Percentiles rank a stretch among this genome's conserved stretches.
These are phyloP conservation scores for Epistrophe eligans DNA, from an alignment of 2,888 invertebrate genomes.

Conservation along the genomic window DNA sequence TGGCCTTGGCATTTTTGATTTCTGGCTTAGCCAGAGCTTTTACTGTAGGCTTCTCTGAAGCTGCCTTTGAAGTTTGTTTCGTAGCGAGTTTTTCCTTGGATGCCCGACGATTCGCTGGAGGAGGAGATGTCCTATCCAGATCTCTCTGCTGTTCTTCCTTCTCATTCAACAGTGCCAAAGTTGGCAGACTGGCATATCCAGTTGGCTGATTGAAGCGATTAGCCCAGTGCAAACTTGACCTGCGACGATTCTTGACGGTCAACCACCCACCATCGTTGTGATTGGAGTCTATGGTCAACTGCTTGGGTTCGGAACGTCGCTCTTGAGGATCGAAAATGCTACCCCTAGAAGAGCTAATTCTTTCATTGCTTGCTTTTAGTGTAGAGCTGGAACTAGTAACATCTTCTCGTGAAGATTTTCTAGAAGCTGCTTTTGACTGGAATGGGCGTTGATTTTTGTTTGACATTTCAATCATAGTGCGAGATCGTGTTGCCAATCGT, in stretches of 20 bases:
- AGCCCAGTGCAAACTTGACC: constrained; percentile 89
- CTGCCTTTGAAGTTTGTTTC: constrained; percentile 56
- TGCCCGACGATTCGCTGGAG: constrained; percentile 19
- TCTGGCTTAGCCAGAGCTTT: constrained; percentile 79
- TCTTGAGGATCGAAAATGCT: constrained; percentile 80
- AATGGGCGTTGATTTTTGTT: constrained; percentile 69
- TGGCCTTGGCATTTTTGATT: constrained; percentile 82
- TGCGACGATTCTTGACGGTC: constrained; percentile 91
- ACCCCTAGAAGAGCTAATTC: constrained; percentile 80
- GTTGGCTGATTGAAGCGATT: constrained; percentile 93
- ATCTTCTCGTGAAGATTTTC: constrained; percentile 80
- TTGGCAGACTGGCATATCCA: constrained; percentile 92
- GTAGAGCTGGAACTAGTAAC: constrained; percentile 83
- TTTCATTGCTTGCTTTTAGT: constrained; percentile 83
- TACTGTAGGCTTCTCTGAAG: constrained; percentile 69
- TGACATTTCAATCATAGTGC: constrained; percentile 83
- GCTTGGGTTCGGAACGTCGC: constrained; percentile 81
- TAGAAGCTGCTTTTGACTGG: constrained; percentile 70
- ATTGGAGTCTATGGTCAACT: constrained; percentile 77
- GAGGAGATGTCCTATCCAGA: constrained; percentile 7
- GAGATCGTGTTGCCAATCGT: constrained; percentile 82
- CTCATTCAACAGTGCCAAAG: constrained; percentile 85
- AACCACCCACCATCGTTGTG: constrained; percentile 89
- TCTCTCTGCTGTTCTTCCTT: constrained; percentile 79
- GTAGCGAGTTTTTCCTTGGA: constrained; percentile 57